Evolutionary conservation across 2,888 invertebrate species (phyloP), one percentile per base, ranked within the genome.

Genomic region (Hypercompe scribonia): DNA sequence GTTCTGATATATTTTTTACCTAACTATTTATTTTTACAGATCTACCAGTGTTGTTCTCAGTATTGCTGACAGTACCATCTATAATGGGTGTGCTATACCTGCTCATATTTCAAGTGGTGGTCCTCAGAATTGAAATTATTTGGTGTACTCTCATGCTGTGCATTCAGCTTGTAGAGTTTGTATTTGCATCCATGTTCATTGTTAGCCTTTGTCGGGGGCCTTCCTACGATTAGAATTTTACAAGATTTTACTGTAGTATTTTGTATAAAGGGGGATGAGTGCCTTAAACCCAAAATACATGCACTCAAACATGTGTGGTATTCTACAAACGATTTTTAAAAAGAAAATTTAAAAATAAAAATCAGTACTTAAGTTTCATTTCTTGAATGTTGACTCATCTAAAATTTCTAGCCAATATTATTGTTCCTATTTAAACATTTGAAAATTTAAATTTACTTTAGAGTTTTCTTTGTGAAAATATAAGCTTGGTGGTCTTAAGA

Each of bases 41-140:
- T 93, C 95, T 98, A 89, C 98, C 98, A 75, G 97, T 99, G 77
- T 96, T 98, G 85, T 96, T 98, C 80, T 99, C 98, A 76, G 97
- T 99, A 84, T 91, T 98, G 81, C 96, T 99, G 84, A 98, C 98
- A 77, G 96, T 98, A 85, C 99, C 99, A 71, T 98, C 98, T 79
- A 97, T 98, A 72, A 94, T 97, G 83, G 98, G 98, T 70, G 97
- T 98, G n/a, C 91, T 98, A 36, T 99, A 99, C 93, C 97, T 99
- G 82, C 96, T 99, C 81, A 94, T 97, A 77, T 98, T 98, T 97
- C 99, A 99, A 96, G 97, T 97, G 70, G 98, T 98, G 89, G 97
- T 98, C 71, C 96, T 99, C 75, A 96, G 98, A 87, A 96, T 99
- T 85, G 99, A 99, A 95, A 97, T 98, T 85, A 98, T 99, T 87